Percentiles rank a stretch among this genome's conserved stretches.
Evolutionary conservation across 2,797 vertebrate species (phyloP).

Genomic region (Smutsia temminckii): DNA sequence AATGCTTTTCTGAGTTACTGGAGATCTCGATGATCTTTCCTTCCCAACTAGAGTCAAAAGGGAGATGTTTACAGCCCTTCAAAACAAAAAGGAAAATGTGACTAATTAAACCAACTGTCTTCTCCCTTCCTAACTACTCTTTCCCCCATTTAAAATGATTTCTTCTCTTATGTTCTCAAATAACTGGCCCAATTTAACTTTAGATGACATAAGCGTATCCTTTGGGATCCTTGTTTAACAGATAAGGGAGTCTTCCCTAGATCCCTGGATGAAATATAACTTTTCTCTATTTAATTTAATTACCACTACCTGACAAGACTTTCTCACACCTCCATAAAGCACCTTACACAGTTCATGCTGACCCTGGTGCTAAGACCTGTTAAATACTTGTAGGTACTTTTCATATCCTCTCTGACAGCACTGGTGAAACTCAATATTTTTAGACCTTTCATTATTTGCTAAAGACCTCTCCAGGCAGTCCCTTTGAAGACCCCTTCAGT

Average conservation of each 20-base stretch:
- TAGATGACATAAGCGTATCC: background rate
- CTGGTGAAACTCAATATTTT: background rate
- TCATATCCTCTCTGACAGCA: background rate
- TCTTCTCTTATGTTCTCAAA: background rate
- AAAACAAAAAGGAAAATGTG: background rate
- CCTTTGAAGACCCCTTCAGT: background rate
- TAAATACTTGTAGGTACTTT: background rate
- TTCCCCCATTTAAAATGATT: background rate
- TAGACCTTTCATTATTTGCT: background rate
- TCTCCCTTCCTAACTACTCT: background rate
- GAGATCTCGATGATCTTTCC: background rate
- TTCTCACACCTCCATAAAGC: background rate
- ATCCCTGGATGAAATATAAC: background rate
- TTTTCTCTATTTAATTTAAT: conserved; percentile 49
- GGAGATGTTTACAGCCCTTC: background rate
- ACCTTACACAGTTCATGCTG: background rate
- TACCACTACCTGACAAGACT: conserved; percentile 6
- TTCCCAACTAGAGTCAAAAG: background rate
- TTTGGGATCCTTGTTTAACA: background rate
- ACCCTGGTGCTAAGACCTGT: background rate
- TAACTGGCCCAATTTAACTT: background rate
- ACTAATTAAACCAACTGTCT: background rate
- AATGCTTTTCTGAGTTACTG: background rate
- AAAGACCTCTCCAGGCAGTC: background rate
- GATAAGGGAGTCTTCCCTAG: background rate